phyloP scores from a whole-genome alignment of 2,888 invertebrate species.

The Drosophila longiperda region DNA sequence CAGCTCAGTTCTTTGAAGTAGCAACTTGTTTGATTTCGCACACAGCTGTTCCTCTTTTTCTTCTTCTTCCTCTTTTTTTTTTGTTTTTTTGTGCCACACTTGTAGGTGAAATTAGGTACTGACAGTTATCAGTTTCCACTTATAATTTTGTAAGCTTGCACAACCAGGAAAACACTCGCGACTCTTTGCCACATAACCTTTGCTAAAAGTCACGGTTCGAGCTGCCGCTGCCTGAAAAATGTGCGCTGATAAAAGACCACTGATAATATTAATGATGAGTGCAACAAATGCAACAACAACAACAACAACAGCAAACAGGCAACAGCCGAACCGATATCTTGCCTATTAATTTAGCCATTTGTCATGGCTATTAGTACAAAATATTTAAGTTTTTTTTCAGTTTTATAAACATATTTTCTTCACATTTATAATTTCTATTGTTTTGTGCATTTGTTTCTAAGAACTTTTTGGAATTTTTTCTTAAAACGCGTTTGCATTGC shows the following conservation, averaged over 20 bases:
- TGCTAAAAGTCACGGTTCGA: slow-evolving; percentile 59
- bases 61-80: background rate
- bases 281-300: slow-evolving; percentile 11
- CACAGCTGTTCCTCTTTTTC: slow-evolving; percentile 46
- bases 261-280: slow-evolving; percentile 80
- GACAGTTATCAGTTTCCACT: slow-evolving; percentile 36
- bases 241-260: slow-evolving; percentile 64
- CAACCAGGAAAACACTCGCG: slow-evolving; percentile 18
- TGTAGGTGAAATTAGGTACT: slow-evolving; percentile 60
- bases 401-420: slow-evolving; percentile 17
- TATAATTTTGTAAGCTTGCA: slow-evolving; percentile 29
- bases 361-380: slow-evolving; percentile 69
- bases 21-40: slow-evolving; percentile 72
- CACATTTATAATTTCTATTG: background rate
- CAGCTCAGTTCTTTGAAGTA: slow-evolving; percentile 46
- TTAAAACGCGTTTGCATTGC: slow-evolving; percentile 56
- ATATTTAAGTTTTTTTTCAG: slow-evolving; percentile 31
- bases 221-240: slow-evolving; percentile 50
- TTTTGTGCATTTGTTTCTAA: slow-evolving; percentile 16
- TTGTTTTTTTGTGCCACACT: slow-evolving; percentile 20
- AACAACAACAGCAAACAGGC: background rate
- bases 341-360: slow-evolving; percentile 75
- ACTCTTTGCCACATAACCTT: slow-evolving; percentile 56
- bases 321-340: slow-evolving; percentile 5
- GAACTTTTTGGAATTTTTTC: slow-evolving; percentile 24